A percentile compares a stretch with the other conserved stretches of the same genome.
Evolutionary conservation across 2,113 vertebrate species (phyloP).

Genomic region (Myotis davidii): DNA sequence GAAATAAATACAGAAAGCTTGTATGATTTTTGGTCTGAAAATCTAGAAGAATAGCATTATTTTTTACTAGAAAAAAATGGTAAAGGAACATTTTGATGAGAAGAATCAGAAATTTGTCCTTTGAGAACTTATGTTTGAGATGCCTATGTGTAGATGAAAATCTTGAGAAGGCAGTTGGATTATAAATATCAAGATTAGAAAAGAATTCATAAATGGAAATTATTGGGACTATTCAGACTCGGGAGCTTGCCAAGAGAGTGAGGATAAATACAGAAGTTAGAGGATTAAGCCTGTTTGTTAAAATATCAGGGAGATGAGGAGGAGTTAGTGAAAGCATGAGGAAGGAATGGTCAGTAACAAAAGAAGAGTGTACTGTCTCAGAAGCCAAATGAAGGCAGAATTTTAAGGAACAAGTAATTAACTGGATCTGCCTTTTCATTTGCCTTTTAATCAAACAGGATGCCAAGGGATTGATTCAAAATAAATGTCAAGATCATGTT

Average conservation of each 20-base stretch:
- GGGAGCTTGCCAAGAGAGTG: background rate
- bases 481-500: background rate
- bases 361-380: background rate
- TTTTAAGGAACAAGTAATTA: background rate
- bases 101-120: background rate
- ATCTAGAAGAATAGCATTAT: background rate
- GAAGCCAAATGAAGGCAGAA: background rate
- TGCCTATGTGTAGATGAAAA: background rate
- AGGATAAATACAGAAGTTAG: background rate
- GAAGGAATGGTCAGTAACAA: background rate
- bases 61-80: background rate
- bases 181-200: background rate
- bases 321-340: background rate
- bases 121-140: background rate
- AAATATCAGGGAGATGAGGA: background rate
- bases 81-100: background rate
- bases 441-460: slow-evolving; percentile 29
- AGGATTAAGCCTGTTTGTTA: background rate
- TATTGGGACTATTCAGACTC: background rate
- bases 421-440: background rate
- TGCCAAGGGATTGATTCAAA: background rate
- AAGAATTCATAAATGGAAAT: background rate
- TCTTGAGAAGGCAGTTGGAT: background rate
- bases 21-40: background rate
- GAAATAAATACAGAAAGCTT: background rate